phyloP scores from a whole-genome alignment of 2,113 vertebrate species.

The Phyllopteryx taeniolatus region DNA sequence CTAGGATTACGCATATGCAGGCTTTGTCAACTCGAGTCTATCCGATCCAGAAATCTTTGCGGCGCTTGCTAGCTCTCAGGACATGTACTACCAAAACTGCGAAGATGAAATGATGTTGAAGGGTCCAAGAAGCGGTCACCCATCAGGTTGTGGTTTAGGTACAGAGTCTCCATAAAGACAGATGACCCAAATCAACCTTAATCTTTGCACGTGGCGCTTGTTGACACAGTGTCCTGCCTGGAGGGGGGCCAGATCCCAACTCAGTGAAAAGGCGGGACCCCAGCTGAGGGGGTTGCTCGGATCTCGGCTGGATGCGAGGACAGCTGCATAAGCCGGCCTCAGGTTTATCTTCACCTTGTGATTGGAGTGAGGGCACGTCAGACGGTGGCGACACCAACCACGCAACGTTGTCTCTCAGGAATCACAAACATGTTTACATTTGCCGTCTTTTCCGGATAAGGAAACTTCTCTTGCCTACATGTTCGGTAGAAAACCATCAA shows the following conservation, averaged over 20 bases:
- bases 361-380: slow-evolving; percentile 51
- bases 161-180: not conserved
- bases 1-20: slow-evolving; percentile 51
- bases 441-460: too few species aligned
- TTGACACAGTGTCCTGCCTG: slow-evolving; percentile 27
- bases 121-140: not conserved
- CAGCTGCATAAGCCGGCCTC: slow-evolving; percentile 32
- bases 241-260: slow-evolving; percentile 24
- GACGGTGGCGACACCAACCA: slow-evolving; percentile 19
- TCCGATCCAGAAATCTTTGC: slow-evolving; percentile 55
- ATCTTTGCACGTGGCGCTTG: slow-evolving; percentile 23
- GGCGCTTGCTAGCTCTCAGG: slow-evolving; percentile 16
- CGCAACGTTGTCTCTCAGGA: slow-evolving; percentile 10
- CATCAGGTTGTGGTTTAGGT: not conserved
- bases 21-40: not conserved
- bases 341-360: slow-evolving; percentile 36
- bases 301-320: slow-evolving; percentile 23
- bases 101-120: not conserved
- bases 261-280: slow-evolving; percentile 3
- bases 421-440: not conserved
- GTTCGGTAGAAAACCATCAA: too few species aligned
- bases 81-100: not conserved
- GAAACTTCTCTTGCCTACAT: too few species aligned
- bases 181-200: not conserved
- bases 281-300: slow-evolving; percentile 1